Conservation (phyloP, 2,888 invertebrate species). For the Endomychus coccineus region DNA sequence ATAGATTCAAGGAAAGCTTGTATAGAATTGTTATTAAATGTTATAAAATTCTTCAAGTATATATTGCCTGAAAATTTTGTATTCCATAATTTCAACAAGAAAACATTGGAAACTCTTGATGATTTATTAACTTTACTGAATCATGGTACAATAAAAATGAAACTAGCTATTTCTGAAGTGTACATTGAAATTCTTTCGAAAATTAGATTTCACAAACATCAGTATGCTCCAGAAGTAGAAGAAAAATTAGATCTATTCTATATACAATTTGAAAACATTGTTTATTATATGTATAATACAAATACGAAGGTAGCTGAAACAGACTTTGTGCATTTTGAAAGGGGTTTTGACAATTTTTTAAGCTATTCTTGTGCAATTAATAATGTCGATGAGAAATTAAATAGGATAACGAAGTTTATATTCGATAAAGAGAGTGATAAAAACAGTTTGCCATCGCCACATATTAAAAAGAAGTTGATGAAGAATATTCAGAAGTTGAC, state of each 20-base stretch:
- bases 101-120: constrained; percentile 24
- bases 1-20: constrained; percentile 25
- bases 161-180: constrained; percentile 27
- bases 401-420: constrained; percentile 7
- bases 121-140: constrained; percentile 27
- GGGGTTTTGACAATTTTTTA: constrained; percentile 1
- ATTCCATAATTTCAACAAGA: constrained; percentile 27
- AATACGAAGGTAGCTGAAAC: constrained; percentile 6
- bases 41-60: constrained; percentile 30
- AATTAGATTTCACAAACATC: constrained; percentile 8
- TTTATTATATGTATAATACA: constrained; percentile 29
- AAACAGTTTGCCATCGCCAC: constrained; percentile 1
- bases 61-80: constrained; percentile 27
- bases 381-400: constrained; percentile 2
- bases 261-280: constrained; percentile 28
- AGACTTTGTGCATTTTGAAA: constrained; percentile 7
- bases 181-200: constrained; percentile 22
- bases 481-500: constrained; percentile 8
- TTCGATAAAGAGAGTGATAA: constrained; percentile 6
- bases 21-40: constrained; percentile 28
- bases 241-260: constrained; percentile 20
- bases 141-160: constrained; percentile 21
- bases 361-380: constrained; percentile 4
- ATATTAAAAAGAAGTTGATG: constrained; percentile 4
- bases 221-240: constrained; percentile 10